These are phyloP conservation scores for Eristalis arbustorum DNA, from an alignment of 2,888 invertebrate genomes.

Conservation along the genomic window DNA sequence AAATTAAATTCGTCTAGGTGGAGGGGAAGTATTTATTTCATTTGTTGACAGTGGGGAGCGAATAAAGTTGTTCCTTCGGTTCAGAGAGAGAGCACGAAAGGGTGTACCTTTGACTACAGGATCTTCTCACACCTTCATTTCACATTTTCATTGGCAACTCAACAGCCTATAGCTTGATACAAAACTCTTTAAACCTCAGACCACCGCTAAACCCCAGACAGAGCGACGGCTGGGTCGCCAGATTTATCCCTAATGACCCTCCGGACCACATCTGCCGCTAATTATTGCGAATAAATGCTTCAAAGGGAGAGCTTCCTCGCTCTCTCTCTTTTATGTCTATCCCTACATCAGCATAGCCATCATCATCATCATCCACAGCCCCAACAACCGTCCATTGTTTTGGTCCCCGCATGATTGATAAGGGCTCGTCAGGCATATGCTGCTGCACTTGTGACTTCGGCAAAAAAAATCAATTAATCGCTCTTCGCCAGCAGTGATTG, in stretches of 20 bases:
- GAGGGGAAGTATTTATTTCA: neutral
- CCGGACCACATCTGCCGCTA: conserved; percentile 69
- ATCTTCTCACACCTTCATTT: neutral
- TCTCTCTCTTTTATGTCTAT: conserved; percentile 16
- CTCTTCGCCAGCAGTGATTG: conserved; percentile 55
- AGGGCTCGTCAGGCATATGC: conserved; percentile 62
- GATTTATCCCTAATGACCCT: conserved; percentile 56
- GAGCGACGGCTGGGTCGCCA: neutral
- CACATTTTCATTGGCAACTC: too few relatives aligned
- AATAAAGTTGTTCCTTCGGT: neutral
- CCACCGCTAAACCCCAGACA: conserved; percentile 29
- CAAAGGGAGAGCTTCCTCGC: conserved; percentile 45
- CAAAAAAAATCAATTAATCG: conserved; percentile 57
- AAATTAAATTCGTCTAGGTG: neutral
- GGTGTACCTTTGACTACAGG: too few relatives aligned
- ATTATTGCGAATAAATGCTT: conserved; percentile 66
- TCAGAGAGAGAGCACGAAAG: too few relatives aligned
- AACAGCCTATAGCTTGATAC: too few relatives aligned
- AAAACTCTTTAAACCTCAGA: neutral
- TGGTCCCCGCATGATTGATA: conserved; percentile 61
- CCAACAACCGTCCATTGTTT: conserved; percentile 23
- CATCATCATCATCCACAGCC: neutral
- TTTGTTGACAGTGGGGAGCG: neutral
- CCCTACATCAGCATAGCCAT: neutral
- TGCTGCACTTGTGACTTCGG: conserved; percentile 40